Conservation (phyloP, 2,888 invertebrate species). For the Ophion slaviceki region DNA sequence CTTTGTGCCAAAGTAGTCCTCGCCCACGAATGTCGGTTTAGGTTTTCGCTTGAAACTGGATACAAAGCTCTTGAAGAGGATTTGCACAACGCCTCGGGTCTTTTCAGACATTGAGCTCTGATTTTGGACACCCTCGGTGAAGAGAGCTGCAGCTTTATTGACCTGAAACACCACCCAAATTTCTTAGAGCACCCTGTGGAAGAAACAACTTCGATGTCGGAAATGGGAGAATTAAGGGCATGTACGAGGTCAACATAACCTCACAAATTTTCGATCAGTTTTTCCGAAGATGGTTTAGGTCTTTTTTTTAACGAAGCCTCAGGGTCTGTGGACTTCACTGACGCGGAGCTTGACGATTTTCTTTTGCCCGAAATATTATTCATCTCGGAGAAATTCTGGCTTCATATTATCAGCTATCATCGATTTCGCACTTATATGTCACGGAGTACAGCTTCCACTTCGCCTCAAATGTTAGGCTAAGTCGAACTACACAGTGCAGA, state of each 20-base stretch:
- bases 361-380: neutral
- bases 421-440: no score
- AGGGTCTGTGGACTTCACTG: no score
- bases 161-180: neutral
- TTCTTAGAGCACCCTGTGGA: neutral
- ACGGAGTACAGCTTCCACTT: no score
- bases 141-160: neutral
- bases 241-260: neutral
- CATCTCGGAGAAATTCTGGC: neutral
- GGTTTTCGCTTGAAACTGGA: conserved; percentile 85
- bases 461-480: no score
- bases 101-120: conserved; percentile 73
- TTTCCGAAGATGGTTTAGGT: no score
- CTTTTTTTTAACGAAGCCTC: neutral
- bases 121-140: neutral
- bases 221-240: neutral
- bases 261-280: neutral
- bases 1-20: conserved; percentile 92
- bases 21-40: conserved; percentile 85
- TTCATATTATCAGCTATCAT: no score
- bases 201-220: neutral
- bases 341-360: neutral
- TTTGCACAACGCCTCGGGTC: conserved; percentile 76
- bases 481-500: no score
- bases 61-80: conserved; percentile 86